Evolutionary conservation across 2,113 vertebrate genomes (phyloP).

Genomic region (Crotalus tigris): DNA sequence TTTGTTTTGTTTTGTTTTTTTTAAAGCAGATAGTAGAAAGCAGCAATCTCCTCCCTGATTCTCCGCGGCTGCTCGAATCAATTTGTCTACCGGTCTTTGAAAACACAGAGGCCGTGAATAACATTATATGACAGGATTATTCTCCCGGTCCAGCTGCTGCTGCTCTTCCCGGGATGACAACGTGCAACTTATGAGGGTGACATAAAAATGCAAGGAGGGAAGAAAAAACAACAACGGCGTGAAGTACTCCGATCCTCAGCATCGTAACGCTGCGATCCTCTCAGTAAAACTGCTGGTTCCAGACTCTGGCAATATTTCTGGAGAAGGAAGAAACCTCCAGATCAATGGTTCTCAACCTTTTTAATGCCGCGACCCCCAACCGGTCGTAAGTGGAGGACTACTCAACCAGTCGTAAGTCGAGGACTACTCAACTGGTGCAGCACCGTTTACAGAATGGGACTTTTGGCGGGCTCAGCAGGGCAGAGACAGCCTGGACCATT

Average conservation of each 20-base stretch:
- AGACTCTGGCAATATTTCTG: not conserved
- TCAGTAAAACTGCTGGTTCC: not conserved
- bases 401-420: no score
- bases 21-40: constrained; percentile 34
- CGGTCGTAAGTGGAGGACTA: no score
- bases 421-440: no score
- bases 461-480: no score
- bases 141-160: not conserved
- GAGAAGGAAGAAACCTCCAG: not conserved
- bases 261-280: not conserved
- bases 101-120: not conserved
- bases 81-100: not conserved
- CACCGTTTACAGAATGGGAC: no score
- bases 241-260: not conserved
- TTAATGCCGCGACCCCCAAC: no score
- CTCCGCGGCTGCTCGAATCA: constrained; percentile 24
- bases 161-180: not conserved
- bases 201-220: not conserved
- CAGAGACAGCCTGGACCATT: no score
- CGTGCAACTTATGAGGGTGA: not conserved
- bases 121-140: not conserved
- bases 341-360: no score
- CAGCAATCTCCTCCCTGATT: not conserved
- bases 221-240: no score
- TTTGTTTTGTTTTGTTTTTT: constrained; percentile 41